A percentile compares a stretch with the other conserved stretches of the same genome.
Evolutionary conservation across 2,113 vertebrate species (phyloP).

Genomic region (Ariopsis seemanni): DNA sequence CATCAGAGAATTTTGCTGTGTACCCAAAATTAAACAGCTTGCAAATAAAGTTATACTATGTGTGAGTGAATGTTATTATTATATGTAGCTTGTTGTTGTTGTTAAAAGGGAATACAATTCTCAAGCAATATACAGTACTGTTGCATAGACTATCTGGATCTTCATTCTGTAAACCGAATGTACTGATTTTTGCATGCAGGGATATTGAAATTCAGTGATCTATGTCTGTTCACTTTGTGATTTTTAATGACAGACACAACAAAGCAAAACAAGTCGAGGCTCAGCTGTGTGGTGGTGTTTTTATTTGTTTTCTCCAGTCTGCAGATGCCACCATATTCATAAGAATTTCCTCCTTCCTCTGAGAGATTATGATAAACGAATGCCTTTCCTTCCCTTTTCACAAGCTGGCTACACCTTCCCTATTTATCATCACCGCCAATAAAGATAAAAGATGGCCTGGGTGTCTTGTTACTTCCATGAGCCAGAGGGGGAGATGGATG

Average conservation of each 20-base stretch:
- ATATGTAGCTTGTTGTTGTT: not conserved
- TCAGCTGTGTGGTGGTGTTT: conserved; percentile 51
- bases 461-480: conserved; percentile 43
- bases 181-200: not conserved
- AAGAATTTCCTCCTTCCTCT: conserved; percentile 44
- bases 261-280: conserved; percentile 36
- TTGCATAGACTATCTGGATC: not conserved
- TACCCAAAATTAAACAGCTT: not conserved
- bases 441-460: conserved; percentile 46
- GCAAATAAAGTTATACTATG: not conserved
- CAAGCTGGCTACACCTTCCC: conserved; percentile 41
- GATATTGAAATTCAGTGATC: conserved; percentile 22
- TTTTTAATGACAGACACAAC: conserved; percentile 51
- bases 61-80: not conserved
- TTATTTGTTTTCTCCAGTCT: conserved; percentile 50
- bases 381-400: conserved; percentile 28
- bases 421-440: conserved; percentile 47
- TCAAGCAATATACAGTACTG: not conserved
- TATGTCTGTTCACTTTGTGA: conserved; percentile 37
- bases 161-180: not conserved
- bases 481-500: conserved; percentile 16
- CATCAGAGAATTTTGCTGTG: not conserved
- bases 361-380: conserved; percentile 59
- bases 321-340: conserved; percentile 51
- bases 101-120: not conserved